These are phyloP conservation scores for Arrhopalites spinosus DNA, from an alignment of 2,888 invertebrate genomes.

Conservation along the genomic window DNA sequence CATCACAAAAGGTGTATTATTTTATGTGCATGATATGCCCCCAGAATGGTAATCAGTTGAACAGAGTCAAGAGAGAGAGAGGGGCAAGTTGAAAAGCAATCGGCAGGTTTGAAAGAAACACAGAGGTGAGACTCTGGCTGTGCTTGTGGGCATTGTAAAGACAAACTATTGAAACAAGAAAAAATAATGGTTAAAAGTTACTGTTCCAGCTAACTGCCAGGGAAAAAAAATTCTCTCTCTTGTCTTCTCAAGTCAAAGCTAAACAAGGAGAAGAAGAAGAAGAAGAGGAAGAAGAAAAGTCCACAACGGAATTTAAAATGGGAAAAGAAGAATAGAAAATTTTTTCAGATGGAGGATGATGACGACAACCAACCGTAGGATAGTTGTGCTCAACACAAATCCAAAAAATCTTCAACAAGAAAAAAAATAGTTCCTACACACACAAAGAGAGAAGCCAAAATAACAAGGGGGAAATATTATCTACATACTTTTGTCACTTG, in stretches of 20 bases:
- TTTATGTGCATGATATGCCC: slow-evolving; percentile 14
- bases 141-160: slow-evolving; percentile 38
- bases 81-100: slow-evolving; percentile 27
- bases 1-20: slow-evolving; percentile 21
- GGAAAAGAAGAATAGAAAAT: slow-evolving; percentile 15
- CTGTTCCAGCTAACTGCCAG: slow-evolving; percentile 30
- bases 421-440: too few species aligned
- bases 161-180: slow-evolving; percentile 36
- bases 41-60: slow-evolving; percentile 30
- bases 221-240: not conserved
- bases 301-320: slow-evolving; percentile 21
- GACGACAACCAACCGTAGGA: too few species aligned
- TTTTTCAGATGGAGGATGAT: not conserved
- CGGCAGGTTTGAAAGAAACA: slow-evolving; percentile 35
- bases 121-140: slow-evolving; percentile 37
- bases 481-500: too few species aligned
- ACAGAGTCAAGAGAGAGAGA: not conserved
- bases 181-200: slow-evolving; percentile 27
- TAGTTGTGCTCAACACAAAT: too few species aligned
- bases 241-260: not conserved
- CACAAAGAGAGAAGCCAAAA: too few species aligned
- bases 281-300: slow-evolving; percentile 1
- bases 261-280: not conserved
- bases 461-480: too few species aligned
- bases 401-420: too few species aligned